Evolutionary conservation across 2,797 vertebrate species (phyloP).

Genomic region (Petrocephalus schoutedeni): DNA sequence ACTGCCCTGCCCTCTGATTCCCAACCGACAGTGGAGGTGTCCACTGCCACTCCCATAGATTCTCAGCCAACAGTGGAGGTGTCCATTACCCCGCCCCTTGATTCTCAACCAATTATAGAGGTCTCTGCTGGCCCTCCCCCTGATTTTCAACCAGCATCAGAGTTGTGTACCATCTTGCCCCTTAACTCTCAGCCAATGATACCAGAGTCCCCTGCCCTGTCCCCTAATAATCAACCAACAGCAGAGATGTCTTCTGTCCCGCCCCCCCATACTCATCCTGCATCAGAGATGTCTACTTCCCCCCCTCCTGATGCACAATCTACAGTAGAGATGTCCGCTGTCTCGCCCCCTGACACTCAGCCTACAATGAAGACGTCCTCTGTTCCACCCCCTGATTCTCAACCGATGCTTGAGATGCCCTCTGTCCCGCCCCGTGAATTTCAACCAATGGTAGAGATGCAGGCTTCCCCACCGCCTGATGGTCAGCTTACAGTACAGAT

Average conservation of each 20-base stretch:
- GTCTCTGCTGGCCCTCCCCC: constrained; percentile 35
- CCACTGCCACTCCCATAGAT: not conserved
- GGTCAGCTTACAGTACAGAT: not conserved
- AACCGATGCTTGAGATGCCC: not conserved
- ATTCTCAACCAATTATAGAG: not conserved
- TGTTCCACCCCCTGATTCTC: constrained; percentile 35
- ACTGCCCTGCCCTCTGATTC: not conserved
- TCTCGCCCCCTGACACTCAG: constrained; percentile 51
- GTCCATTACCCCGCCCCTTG: not conserved
- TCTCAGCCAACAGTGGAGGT: not conserved
- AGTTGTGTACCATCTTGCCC: constrained; percentile 32
- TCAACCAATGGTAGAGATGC: not conserved
- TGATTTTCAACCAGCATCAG: constrained; percentile 45
- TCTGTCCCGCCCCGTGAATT: not conserved
- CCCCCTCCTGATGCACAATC: constrained; percentile 35
- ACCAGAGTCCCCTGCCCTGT: not conserved
- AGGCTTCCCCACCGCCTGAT: not conserved
- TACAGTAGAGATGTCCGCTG: not conserved
- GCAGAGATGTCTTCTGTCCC: constrained; percentile 54
- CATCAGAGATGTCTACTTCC: constrained; percentile 85
- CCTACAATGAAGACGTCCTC: constrained; percentile 63
- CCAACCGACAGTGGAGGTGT: not conserved
- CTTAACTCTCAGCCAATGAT: not conserved
- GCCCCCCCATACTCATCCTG: constrained; percentile 70
- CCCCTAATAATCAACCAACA: not conserved